Conservation (phyloP, 2,113 vertebrate species). For the Phocoena phocoena region DNA sequence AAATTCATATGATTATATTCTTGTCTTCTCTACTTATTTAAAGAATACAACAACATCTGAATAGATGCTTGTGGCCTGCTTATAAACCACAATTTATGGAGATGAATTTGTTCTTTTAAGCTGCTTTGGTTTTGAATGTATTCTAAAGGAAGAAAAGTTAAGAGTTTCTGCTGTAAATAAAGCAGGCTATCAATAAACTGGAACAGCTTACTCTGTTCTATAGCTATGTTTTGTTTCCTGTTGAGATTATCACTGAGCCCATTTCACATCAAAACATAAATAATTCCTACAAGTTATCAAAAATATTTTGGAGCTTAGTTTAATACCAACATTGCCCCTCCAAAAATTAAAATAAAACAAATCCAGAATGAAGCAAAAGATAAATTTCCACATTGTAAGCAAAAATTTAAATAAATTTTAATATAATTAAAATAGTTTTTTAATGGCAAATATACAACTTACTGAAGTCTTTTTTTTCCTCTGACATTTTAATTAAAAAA, state of each 20-base stretch:
- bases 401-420: neutral
- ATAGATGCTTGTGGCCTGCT: neutral
- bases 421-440: neutral
- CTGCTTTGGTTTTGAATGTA: constrained; percentile 20
- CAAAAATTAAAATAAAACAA: neutral
- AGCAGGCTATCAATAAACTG: neutral
- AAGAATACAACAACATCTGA: neutral
- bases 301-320: constrained; percentile 28
- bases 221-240: neutral
- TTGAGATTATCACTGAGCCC: neutral
- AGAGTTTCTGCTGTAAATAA: neutral
- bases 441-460: neutral
- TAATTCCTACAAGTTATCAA: neutral
- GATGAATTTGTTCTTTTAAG: constrained; percentile 14
- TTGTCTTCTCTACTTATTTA: neutral
- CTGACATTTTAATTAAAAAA: neutral
- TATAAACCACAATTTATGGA: neutral
- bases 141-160: neutral
- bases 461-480: neutral
- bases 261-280: neutral
- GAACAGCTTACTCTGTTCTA: neutral
- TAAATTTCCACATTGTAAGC: neutral
- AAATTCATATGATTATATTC: neutral
- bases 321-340: neutral
- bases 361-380: neutral